Conservation (phyloP, 2,113 vertebrate species). For the Zapornia atra region DNA sequence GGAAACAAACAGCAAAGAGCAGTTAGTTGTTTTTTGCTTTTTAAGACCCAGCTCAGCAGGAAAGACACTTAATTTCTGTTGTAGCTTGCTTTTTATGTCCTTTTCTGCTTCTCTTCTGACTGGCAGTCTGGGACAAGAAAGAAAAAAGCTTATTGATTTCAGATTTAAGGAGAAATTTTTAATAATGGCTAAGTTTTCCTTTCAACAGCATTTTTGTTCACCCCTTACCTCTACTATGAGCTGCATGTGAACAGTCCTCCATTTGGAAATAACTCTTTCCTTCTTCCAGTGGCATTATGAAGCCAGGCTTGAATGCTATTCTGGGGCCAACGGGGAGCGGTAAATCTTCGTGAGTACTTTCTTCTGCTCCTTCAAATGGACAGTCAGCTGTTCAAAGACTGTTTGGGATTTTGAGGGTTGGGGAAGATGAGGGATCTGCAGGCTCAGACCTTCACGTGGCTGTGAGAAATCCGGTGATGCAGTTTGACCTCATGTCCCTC, state of each 20-base stretch:
- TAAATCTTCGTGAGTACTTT: conserved; percentile 86
- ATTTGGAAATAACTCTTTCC: conserved; percentile 10
- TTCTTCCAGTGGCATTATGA: conserved; percentile 82
- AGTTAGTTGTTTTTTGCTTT: neutral
- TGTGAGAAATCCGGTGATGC: neutral
- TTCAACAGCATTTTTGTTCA: neutral
- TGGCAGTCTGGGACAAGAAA: neutral
- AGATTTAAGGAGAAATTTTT: neutral
- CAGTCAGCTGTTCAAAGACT: neutral
- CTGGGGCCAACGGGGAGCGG: conserved; percentile 83
- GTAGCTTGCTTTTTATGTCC: neutral
- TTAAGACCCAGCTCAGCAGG: neutral
- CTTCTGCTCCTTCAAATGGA: neutral
- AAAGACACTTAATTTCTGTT: neutral
- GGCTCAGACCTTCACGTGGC: neutral
- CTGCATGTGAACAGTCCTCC: neutral
- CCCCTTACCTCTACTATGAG: neutral
- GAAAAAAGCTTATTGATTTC: neutral
- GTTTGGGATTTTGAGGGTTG: neutral
- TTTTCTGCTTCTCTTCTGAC: neutral
- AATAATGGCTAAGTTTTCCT: neutral
- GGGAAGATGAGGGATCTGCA: neutral
- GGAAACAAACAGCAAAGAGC: neutral
- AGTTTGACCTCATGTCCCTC: neutral
- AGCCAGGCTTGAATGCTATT: conserved; percentile 85